A percentile compares a stretch with the other conserved stretches of the same genome.
Conservation (phyloP, 2,888 invertebrate genomes). For the Calephelis perditalis region DNA sequence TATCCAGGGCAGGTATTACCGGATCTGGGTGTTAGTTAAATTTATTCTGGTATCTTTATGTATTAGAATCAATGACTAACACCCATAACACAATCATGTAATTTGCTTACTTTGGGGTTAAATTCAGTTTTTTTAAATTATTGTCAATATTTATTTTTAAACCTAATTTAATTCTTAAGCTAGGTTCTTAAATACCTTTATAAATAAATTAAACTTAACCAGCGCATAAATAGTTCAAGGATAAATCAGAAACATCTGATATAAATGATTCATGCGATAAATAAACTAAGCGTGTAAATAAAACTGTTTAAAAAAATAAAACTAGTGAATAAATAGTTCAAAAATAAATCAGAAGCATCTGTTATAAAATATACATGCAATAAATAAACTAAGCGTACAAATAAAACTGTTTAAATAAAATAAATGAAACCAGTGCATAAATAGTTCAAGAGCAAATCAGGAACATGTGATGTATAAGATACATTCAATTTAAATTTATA, state of each 20-base stretch:
- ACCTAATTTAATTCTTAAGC: too few species aligned
- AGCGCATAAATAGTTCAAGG: neutral
- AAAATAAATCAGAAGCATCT: neutral
- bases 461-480: neutral
- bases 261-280: neutral
- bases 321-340: neutral
- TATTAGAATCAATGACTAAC: too few species aligned
- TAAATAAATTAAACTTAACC: neutral
- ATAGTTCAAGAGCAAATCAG: neutral
- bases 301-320: neutral
- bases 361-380: neutral
- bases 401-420: too few species aligned
- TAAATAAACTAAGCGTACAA: neutral
- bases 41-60: too few species aligned
- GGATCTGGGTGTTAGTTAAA: too few species aligned
- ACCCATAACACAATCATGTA: too few species aligned
- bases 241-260: neutral
- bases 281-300: too few species aligned
- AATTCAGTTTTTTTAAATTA: too few species aligned
- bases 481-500: conserved; percentile 8
- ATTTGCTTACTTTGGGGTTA: too few species aligned
- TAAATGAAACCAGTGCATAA: neutral
- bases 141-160: too few species aligned
- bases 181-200: too few species aligned
- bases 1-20: too few species aligned